phyloP scores from a whole-genome alignment of 2,888 invertebrate genomes.

The Thymelicus lineola region DNA sequence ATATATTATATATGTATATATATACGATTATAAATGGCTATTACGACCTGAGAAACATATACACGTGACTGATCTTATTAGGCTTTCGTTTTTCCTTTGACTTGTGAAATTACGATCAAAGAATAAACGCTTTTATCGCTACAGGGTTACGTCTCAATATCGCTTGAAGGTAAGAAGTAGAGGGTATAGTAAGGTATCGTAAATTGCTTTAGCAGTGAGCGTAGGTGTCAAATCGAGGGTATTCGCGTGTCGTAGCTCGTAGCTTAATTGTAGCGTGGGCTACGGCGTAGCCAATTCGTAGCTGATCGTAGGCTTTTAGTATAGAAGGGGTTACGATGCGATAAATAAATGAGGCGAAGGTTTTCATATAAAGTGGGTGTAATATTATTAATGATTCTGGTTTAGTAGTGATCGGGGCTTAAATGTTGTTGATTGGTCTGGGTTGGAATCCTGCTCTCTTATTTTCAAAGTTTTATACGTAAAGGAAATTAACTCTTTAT shows the following conservation, averaged over 20 bases:
- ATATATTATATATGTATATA: too few relatives aligned
- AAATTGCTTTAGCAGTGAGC: constrained; percentile 3
- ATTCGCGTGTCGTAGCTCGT: constrained; percentile 26
- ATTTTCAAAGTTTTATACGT: too few relatives aligned
- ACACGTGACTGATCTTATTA: constrained; percentile 8
- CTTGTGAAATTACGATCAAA: neutral
- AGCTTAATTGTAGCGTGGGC: constrained; percentile 24
- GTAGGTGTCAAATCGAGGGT: constrained; percentile 20
- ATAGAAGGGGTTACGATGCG: neutral
- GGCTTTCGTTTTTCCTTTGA: neutral
- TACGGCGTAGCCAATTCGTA: constrained; percentile 22
- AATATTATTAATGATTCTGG: neutral
- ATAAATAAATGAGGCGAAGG: neutral
- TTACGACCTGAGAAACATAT: neutral
- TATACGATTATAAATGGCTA: neutral
- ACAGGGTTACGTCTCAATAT: neutral
- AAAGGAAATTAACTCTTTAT: too few relatives aligned
- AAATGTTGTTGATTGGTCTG: too few relatives aligned
- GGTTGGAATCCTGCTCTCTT: too few relatives aligned
- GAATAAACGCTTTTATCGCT: neutral
- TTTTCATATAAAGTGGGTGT: neutral
- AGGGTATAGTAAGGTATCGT: neutral
- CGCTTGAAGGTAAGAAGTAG: neutral
- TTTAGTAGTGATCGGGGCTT: too few relatives aligned
- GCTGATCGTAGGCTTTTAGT: constrained; percentile 7